A percentile compares a stretch with the other conserved stretches of the same genome.
Conservation (phyloP, 2,888 invertebrate species). For the Eumacrocentrus americanus region DNA sequence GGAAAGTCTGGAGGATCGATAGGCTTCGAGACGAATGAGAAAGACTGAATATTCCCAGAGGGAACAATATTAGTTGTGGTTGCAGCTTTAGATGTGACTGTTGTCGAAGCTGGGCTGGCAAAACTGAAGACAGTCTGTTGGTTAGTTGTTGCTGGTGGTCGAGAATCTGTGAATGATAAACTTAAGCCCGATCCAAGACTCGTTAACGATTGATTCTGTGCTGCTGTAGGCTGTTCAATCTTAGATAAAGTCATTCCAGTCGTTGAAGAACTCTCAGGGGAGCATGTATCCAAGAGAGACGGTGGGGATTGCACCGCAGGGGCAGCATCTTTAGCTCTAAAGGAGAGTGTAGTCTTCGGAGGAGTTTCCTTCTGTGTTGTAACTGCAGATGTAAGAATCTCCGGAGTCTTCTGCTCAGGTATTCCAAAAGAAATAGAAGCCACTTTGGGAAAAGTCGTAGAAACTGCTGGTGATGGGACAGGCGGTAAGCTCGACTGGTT, state of each 20-base stretch:
- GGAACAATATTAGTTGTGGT: constrained; percentile 24
- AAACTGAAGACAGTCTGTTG: constrained; percentile 20
- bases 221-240: constrained; percentile 3
- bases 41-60: constrained; percentile 31
- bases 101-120: constrained; percentile 27
- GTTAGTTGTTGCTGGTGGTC: constrained; percentile 17
- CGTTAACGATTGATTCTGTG: background rate
- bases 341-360: constrained; percentile 13
- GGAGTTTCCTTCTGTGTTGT: constrained; percentile 14
- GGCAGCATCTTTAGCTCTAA: constrained; percentile 23
- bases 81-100: constrained; percentile 23
- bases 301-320: background rate
- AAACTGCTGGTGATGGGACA: background rate
- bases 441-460: constrained; percentile 34
- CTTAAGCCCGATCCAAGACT: constrained; percentile 5
- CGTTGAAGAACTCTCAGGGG: background rate
- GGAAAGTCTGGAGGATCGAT: constrained; percentile 30
- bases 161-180: constrained; percentile 12
- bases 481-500: constrained; percentile 22
- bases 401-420: constrained; percentile 33
- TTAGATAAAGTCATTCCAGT: constrained; percentile 8
- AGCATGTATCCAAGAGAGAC: background rate
- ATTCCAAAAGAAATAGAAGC: constrained; percentile 39
- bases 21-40: constrained; percentile 44
- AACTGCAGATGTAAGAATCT: constrained; percentile 6